Conservation (phyloP, 2,113 vertebrate species). For the Ivindomyrus marchei region DNA sequence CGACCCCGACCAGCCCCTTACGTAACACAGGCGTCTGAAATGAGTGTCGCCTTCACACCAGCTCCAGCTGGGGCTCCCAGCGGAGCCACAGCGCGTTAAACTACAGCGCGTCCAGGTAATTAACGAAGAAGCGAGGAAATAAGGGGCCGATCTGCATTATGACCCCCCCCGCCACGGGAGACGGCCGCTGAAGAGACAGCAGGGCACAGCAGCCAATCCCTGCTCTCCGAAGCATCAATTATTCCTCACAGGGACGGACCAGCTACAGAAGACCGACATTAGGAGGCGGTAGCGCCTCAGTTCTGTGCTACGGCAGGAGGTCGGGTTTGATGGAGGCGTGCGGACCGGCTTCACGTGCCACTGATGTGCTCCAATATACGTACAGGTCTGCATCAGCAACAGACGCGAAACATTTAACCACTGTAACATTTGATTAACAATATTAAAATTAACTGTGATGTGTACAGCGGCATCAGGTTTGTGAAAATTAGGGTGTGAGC, state of each 20-base stretch:
- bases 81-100: neutral
- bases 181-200: neutral
- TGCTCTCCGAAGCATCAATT: conserved; percentile 28
- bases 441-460: neutral
- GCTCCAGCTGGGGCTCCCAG: neutral
- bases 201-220: neutral
- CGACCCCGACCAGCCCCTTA: neutral
- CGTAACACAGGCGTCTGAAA: neutral
- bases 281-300: conserved; percentile 5
- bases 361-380: neutral
- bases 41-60: neutral
- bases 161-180: neutral
- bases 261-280: conserved; percentile 33
- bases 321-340: too few relatives aligned
- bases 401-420: neutral
- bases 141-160: neutral
- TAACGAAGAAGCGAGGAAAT: neutral
- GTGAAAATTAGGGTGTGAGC: neutral
- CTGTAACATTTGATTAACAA: neutral
- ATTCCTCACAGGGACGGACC: conserved; percentile 32
- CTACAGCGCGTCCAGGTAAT: neutral
- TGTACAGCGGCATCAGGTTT: neutral
- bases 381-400: neutral
- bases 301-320: neutral
- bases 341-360: neutral